Percentiles rank a stretch among this genome's conserved stretches.
Conservation (phyloP, 2,113 vertebrate species). For the Saccopteryx bilineata region DNA sequence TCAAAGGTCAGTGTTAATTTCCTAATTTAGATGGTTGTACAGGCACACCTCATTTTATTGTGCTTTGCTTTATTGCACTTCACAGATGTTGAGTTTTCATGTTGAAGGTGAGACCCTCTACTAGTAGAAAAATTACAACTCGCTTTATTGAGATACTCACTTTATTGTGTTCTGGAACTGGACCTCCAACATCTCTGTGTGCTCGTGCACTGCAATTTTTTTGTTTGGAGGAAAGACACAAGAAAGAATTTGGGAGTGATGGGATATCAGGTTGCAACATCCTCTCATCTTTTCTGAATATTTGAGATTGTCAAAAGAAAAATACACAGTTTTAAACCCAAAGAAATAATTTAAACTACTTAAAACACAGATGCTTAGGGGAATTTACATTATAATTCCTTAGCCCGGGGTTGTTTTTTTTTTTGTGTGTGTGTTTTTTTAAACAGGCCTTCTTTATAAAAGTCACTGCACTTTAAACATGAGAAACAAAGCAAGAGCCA, state of each 20-base stretch:
- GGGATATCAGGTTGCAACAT: not conserved
- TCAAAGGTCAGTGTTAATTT: not conserved
- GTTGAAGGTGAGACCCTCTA: not conserved
- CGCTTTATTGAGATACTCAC: not conserved
- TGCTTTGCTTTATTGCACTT: not conserved
- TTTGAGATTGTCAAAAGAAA: constrained; percentile 42
- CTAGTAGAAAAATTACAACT: not conserved
- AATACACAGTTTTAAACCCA: not conserved
- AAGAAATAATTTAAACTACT: constrained; percentile 9
- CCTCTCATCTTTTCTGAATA: constrained; percentile 23
- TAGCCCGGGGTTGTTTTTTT: not conserved
- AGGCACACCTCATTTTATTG: not conserved
- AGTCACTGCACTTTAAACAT: not conserved
- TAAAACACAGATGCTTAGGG: not conserved
- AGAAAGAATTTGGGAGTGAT: not conserved
- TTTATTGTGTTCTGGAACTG: not conserved
- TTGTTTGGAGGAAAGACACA: not conserved
- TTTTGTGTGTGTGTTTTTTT: too few species aligned
- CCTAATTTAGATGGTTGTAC: not conserved
- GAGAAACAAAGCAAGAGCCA: constrained; percentile 17
- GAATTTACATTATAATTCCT: not conserved
- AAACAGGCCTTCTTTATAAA: not conserved
- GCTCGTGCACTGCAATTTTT: not conserved
- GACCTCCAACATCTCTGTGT: not conserved
- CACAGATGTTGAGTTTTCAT: not conserved